A percentile compares a stretch with the other conserved stretches of the same genome.
Conservation (phyloP, 2,888 invertebrate genomes). For the Tenthredo mesomela region DNA sequence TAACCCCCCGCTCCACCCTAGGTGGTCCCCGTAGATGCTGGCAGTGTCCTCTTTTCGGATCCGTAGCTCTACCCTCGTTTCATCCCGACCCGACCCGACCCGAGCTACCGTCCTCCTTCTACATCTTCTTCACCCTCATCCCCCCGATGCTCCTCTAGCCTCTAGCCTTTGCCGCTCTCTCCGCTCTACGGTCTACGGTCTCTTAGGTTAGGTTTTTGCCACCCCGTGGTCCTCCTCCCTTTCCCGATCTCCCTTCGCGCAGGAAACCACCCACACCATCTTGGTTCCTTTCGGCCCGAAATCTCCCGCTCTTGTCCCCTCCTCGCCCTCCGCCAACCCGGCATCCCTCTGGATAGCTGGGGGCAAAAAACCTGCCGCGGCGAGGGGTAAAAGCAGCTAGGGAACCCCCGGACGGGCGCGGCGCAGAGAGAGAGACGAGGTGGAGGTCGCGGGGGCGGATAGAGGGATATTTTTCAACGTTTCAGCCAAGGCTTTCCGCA, state of each 20-base stretch:
- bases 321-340: conserved; percentile 59
- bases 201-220: conserved; percentile 74
- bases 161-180: conserved; percentile 38
- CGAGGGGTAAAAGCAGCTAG: conserved; percentile 61
- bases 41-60: conserved; percentile 72
- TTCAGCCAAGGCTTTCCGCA: conserved; percentile 65
- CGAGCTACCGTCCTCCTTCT: conserved; percentile 52
- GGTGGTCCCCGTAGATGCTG: conserved; percentile 72
- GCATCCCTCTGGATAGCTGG: conserved; percentile 66
- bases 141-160: conserved; percentile 41
- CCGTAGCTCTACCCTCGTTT: conserved; percentile 60
- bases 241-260: conserved; percentile 53
- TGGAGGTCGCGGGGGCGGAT: conserved; percentile 67
- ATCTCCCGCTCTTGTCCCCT: conserved; percentile 63
- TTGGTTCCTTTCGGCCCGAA: conserved; percentile 52
- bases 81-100: conserved; percentile 53
- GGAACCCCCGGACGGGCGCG: conserved; percentile 62
- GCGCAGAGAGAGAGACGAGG: conserved; percentile 67
- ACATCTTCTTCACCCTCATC: conserved; percentile 51
- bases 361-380: conserved; percentile 72
- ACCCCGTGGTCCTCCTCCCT: conserved; percentile 56
- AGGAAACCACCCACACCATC: conserved; percentile 48
- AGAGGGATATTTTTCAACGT: conserved; percentile 73
- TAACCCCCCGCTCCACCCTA: conserved; percentile 73
- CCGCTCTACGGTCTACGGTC: conserved; percentile 63